Evolutionary conservation across 2,797 vertebrate genomes (phyloP), one percentile per base, ranked within the genome.

Genomic region (Propithecus deckenii): DNA sequence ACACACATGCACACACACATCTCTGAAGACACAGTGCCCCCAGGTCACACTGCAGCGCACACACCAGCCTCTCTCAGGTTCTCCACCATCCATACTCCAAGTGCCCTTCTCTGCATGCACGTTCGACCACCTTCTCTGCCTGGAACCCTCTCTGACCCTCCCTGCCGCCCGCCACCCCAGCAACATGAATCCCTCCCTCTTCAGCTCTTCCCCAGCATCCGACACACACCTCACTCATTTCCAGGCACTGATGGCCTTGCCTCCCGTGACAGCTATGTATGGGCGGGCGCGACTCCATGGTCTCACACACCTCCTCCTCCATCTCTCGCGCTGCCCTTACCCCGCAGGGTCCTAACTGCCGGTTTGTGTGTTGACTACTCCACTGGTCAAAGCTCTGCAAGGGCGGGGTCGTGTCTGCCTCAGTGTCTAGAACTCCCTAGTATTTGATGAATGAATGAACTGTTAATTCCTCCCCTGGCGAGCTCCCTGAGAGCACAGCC

Each of bases 161-260:
- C 23, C 46, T 1, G 0, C 12, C 5, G 20, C 30, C 0, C 0
- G 5, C 46, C 5, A 3, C 38, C 59, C 72, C 38, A n/a, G 48
- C 50, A 80, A 63, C 85, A 86, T 30, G 5, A 69, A 59, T 14
- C 30, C 15, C 32, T n/a, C 50, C 59, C 8, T 65, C 69, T n/a
- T 75, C 50, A 48, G 71, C 57, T 22, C 52, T 75, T 76, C 35
- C 32, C 22, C 23, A 23, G 78, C 12, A 0, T 72, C 52, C 46
- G 46, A 55, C 91, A 81, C 76, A 55, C 22, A 41, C 76, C 71
- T 92, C 57, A 14, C 50, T 79, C 50, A 41, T 78, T 55, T 41
- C 32, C 2, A 74, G 79, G 43, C 71, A 28, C 46, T 55, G 23
- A 10, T 0, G 52, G 30, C 25, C n/a, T 85, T 10, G 11, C 50